Conservation (phyloP, 30 jellyfish, hydroid and myxozoan species). For the Phacellophora camtschatica region DNA sequence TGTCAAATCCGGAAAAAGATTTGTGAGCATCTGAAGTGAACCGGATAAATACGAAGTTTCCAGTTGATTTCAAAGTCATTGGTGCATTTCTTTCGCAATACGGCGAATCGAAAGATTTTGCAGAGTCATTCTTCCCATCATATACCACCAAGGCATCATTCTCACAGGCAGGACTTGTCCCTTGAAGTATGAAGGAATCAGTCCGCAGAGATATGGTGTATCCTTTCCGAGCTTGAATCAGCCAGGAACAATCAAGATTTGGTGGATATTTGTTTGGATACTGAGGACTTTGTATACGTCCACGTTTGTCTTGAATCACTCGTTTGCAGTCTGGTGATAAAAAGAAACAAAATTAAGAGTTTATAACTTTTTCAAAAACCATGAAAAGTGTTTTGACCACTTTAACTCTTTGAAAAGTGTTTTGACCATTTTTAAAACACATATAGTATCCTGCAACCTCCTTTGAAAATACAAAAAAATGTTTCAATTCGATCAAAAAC, state of each 20-base stretch:
- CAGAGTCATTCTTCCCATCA: constrained; percentile 76
- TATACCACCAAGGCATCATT: constrained; percentile 75
- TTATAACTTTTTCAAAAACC: too few relatives aligned
- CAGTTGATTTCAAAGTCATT: constrained; percentile 44
- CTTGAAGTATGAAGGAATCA: constrained; percentile 61
- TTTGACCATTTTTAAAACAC: too few relatives aligned
- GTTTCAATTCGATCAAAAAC: too few relatives aligned
- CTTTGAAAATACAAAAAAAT: too few relatives aligned
- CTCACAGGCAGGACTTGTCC: constrained; percentile 60
- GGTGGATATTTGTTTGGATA: constrained; percentile 72
- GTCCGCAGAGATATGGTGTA: constrained; percentile 47
- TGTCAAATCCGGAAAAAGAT: constrained; percentile 50
- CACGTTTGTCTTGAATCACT: constrained; percentile 29
- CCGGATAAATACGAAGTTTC: constrained; percentile 52
- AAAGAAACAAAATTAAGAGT: neutral
- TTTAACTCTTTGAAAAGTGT: too few relatives aligned
- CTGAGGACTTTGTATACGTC: constrained; percentile 68
- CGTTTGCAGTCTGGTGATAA: constrained; percentile 29
- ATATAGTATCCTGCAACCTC: too few relatives aligned
- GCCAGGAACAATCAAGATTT: constrained; percentile 82
- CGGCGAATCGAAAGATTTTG: constrained; percentile 65
- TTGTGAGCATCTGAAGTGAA: constrained; percentile 58
- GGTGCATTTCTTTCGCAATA: constrained; percentile 73
- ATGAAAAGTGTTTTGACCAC: too few relatives aligned
- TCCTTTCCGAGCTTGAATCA: constrained; percentile 66